Evolutionary conservation across 2,797 vertebrate genomes (phyloP).

Genomic region (Pipistrellus nathusii): DNA sequence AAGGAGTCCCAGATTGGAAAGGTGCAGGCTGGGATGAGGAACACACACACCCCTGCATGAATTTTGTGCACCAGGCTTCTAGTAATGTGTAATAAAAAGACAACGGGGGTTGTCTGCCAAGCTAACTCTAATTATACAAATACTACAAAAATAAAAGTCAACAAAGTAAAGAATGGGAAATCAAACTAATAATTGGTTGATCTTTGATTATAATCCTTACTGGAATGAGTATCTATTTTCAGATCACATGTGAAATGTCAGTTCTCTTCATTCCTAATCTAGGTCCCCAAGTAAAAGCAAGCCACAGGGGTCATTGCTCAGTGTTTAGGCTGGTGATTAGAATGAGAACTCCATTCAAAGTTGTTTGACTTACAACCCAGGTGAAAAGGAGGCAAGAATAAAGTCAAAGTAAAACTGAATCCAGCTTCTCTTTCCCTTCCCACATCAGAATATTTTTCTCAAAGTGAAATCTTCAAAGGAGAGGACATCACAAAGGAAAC

Average conservation of each 20-base stretch:
- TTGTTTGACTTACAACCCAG: conserved; percentile 10
- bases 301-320: neutral
- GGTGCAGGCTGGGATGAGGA: too few species aligned
- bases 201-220: neutral
- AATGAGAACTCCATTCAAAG: neutral
- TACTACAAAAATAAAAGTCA: conserved; percentile 6
- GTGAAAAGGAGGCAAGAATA: conserved; percentile 23
- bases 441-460: conserved; percentile 38
- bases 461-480: conserved; percentile 51
- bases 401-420: conserved; percentile 55
- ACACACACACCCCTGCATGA: too few species aligned
- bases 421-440: neutral
- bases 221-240: neutral
- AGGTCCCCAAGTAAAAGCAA: neutral
- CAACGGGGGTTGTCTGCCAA: neutral
- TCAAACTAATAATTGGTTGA: neutral
- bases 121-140: conserved; percentile 1
- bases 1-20: too few species aligned
- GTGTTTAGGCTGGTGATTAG: neutral
- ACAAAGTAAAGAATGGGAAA: neutral
- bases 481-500: conserved; percentile 63
- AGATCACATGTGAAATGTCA: neutral
- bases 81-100: neutral
- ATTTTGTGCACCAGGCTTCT: too few species aligned
- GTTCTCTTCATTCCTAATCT: neutral